These are phyloP conservation scores for Bellardia pandia DNA, from an alignment of 2,888 invertebrate species.

Conservation along the genomic window DNA sequence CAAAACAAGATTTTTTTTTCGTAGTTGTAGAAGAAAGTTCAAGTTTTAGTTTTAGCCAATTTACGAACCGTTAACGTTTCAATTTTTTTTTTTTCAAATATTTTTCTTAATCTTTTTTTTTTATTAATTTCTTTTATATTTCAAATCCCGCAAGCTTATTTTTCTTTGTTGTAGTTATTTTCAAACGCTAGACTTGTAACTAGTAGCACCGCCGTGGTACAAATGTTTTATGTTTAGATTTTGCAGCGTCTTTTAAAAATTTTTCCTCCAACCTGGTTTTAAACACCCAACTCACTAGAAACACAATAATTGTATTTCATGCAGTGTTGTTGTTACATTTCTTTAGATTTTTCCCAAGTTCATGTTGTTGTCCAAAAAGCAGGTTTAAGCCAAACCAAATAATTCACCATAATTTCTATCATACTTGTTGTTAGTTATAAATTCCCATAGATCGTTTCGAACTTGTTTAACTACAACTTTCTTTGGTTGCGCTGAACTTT, in stretches of 20 bases:
- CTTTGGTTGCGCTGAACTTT: slow-evolving; percentile 58
- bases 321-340: slow-evolving; percentile 58
- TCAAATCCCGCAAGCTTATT: slow-evolving; percentile 50
- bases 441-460: slow-evolving; percentile 39
- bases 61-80: slow-evolving; percentile 71
- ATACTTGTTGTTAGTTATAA: background rate
- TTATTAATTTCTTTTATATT: slow-evolving; percentile 45
- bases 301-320: slow-evolving; percentile 47
- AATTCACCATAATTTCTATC: slow-evolving; percentile 45
- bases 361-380: slow-evolving; percentile 57
- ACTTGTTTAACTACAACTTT: slow-evolving; percentile 61
- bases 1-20: slow-evolving; percentile 66
- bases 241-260: slow-evolving; percentile 85
- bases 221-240: slow-evolving; percentile 83
- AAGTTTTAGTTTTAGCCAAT: slow-evolving; percentile 68
- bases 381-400: slow-evolving; percentile 54
- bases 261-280: slow-evolving; percentile 76
- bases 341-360: slow-evolving; percentile 72
- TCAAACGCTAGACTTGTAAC: slow-evolving; percentile 79
- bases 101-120: slow-evolving; percentile 58
- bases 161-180: background rate
- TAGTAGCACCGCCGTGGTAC: slow-evolving; percentile 83
- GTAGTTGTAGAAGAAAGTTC: slow-evolving; percentile 65
- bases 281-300: slow-evolving; percentile 62
- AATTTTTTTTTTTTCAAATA: slow-evolving; percentile 31